A percentile compares a stretch with the other conserved stretches of the same genome.
phyloP scores from a whole-genome alignment of 2,888 invertebrate species.

The Andrena praecox region DNA sequence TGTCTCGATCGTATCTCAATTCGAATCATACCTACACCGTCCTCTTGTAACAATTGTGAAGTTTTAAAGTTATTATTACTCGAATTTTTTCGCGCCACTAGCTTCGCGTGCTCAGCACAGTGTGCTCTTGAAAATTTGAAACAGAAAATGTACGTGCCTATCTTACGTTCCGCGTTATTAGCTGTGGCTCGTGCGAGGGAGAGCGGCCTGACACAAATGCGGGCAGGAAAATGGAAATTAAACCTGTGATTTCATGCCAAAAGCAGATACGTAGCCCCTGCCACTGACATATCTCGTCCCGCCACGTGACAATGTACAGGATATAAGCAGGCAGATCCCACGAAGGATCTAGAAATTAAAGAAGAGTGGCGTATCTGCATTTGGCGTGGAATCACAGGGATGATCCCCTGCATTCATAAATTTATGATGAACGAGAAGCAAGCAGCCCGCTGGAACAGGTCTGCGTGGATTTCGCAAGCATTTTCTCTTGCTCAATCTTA shows the following conservation, averaged over 20 bases:
- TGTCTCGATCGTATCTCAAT: not conserved
- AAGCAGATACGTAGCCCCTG: constrained; percentile 27
- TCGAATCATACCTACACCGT: not conserved
- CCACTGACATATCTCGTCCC: constrained; percentile 21
- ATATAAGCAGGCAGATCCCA: constrained; percentile 21
- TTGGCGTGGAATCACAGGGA: constrained; percentile 12
- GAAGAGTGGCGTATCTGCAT: constrained; percentile 30
- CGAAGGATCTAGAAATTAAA: constrained; percentile 38
- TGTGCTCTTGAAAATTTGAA: not conserved
- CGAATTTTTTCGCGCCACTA: not conserved
- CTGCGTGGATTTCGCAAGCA: not conserved
- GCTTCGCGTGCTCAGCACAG: not conserved
- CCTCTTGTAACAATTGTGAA: not conserved
- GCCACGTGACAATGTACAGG: constrained; percentile 38
- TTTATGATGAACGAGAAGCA: not conserved
- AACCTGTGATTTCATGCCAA: constrained; percentile 31
- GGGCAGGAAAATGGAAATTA: constrained; percentile 22
- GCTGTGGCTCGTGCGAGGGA: not conserved
- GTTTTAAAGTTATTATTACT: not conserved
- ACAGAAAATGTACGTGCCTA: constrained; percentile 15
- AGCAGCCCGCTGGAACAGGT: not conserved
- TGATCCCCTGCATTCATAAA: constrained; percentile 14
- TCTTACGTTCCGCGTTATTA: constrained; percentile 7
- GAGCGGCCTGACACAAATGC: not conserved
- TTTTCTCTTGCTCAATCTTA: not conserved